These are phyloP conservation scores for Upupa epops DNA, from an alignment of 2,113 vertebrate species.

Conservation along the genomic window DNA sequence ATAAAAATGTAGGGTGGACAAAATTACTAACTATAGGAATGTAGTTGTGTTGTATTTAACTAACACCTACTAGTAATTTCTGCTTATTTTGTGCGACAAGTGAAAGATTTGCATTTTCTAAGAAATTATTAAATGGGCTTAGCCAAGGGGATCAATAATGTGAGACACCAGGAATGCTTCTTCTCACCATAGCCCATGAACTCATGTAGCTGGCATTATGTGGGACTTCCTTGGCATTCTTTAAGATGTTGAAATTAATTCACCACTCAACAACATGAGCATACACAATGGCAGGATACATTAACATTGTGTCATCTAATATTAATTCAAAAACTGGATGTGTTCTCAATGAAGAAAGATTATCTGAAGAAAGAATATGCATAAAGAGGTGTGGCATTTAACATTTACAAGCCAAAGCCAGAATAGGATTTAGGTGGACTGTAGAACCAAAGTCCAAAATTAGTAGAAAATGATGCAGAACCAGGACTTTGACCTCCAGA, in stretches of 20 bases:
- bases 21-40: neutral
- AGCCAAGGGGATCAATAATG: neutral
- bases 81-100: neutral
- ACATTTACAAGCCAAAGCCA: neutral
- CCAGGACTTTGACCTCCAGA: neutral
- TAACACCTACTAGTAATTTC: neutral
- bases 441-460: neutral
- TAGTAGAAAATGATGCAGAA: neutral
- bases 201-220: neutral
- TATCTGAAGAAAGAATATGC: neutral
- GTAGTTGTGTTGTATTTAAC: neutral
- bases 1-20: neutral
- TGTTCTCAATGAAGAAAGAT: neutral
- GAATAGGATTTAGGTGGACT: neutral
- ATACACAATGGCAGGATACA: neutral
- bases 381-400: neutral
- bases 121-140: neutral
- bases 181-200: neutral
- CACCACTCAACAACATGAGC: neutral
- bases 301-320: neutral
- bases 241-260: conserved; percentile 12
- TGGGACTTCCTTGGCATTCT: neutral
- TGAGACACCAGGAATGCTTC: conserved; percentile 1
- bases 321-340: neutral
- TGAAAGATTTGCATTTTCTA: neutral